phyloP scores from a whole-genome alignment of 2,888 invertebrate species.

The Drosophila prostipennis region DNA sequence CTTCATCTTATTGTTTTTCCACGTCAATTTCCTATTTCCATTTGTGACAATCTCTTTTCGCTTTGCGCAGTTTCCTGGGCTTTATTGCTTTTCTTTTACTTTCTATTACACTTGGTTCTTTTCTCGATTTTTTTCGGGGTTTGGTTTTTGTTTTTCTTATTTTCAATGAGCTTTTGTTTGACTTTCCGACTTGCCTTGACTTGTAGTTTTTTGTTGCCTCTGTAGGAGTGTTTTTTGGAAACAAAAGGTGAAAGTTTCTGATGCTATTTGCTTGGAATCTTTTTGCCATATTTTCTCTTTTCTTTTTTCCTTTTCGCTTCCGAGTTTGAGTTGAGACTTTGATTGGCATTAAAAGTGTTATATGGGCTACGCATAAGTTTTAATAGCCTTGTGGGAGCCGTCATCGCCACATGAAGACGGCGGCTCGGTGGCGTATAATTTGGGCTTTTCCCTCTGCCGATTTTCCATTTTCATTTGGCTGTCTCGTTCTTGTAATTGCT shows the following conservation, averaged over 20 bases:
- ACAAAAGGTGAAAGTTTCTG: constrained; percentile 66
- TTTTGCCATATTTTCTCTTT: constrained; percentile 5
- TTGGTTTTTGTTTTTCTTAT: constrained; percentile 35
- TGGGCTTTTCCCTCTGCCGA: constrained; percentile 20
- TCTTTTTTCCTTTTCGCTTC: background rate
- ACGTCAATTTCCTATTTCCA: constrained; percentile 70
- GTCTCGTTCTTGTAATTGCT: constrained; percentile 57
- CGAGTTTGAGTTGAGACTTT: constrained; percentile 54
- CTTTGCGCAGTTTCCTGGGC: constrained; percentile 59
- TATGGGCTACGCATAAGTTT: constrained; percentile 65
- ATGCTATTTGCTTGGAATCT: constrained; percentile 37
- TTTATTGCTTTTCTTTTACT: constrained; percentile 62
- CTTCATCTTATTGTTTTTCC: constrained; percentile 47
- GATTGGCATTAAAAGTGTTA: constrained; percentile 71
- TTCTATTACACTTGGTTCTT: constrained; percentile 41
- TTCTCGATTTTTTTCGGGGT: constrained; percentile 19
- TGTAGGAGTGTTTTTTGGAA: constrained; percentile 35
- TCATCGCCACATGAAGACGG: constrained; percentile 13
- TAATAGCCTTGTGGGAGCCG: constrained; percentile 56
- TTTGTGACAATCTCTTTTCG: constrained; percentile 68
- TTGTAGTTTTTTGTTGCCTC: constrained; percentile 41
- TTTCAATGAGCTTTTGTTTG: constrained; percentile 66
- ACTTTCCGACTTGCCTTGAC: constrained; percentile 60
- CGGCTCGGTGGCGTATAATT: constrained; percentile 52
- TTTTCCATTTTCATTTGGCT: constrained; percentile 32